These are phyloP conservation scores for Bombus sylvicola DNA, from an alignment of 1,140 invertebrate species.

Conservation along the genomic window DNA sequence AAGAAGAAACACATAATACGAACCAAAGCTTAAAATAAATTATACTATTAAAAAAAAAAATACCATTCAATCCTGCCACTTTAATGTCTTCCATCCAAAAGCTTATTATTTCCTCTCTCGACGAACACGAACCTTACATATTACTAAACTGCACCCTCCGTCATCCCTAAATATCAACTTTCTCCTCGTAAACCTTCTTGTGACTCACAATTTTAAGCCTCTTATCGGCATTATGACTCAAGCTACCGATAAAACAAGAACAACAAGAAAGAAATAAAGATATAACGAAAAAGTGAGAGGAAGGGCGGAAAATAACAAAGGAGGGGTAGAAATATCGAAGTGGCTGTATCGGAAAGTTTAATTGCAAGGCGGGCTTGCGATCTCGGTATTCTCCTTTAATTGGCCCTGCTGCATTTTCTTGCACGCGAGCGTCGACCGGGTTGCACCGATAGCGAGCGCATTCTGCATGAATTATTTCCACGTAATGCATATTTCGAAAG, in stretches of 20 bases:
- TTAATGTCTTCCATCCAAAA: background rate
- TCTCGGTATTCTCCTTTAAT: slow-evolving; percentile 13
- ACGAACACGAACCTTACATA: background rate
- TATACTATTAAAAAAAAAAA: background rate
- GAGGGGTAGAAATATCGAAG: background rate
- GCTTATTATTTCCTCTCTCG: background rate
- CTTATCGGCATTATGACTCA: background rate
- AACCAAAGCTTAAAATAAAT: too few species aligned
- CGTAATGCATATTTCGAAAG: slow-evolving; percentile 24
- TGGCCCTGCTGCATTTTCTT: slow-evolving; percentile 26
- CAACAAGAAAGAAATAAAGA: background rate
- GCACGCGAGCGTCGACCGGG: background rate
- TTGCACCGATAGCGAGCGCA: background rate
- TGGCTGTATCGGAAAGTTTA: slow-evolving; percentile 17
- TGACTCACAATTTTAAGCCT: background rate
- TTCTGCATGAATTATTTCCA: slow-evolving; percentile 37
- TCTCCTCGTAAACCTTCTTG: background rate
- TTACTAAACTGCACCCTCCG: background rate
- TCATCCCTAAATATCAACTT: background rate
- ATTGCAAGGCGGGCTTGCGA: background rate
- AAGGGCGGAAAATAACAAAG: background rate
- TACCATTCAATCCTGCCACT: background rate
- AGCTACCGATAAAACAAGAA: background rate
- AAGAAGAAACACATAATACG: too few species aligned
- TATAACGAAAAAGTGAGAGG: background rate